Evolutionary conservation across 2,797 vertebrate species (phyloP).

Genomic region (Anableps anableps): DNA sequence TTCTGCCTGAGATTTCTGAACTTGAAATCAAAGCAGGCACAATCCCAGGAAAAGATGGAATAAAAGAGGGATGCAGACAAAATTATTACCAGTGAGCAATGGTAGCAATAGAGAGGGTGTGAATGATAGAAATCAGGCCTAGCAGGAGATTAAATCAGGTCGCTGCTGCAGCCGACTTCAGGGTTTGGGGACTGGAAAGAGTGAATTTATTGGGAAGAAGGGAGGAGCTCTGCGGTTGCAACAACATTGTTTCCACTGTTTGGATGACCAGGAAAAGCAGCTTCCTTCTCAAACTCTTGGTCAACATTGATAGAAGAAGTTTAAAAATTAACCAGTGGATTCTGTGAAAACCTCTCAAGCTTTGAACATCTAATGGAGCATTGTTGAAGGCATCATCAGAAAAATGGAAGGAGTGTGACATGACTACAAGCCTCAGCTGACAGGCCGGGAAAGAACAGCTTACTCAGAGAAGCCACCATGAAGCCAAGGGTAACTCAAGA

Average conservation of each 20-base stretch:
- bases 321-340: neutral
- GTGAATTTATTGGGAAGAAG: slow-evolving; percentile 64
- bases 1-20: slow-evolving; percentile 79
- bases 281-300: slow-evolving; percentile 58
- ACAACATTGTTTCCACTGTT: slow-evolving; percentile 79
- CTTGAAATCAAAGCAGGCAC: slow-evolving; percentile 73
- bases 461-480: neutral
- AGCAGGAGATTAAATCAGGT: slow-evolving; percentile 21
- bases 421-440: neutral
- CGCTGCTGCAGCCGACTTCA: slow-evolving; percentile 38
- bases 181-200: slow-evolving; percentile 60
- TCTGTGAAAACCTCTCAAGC: neutral
- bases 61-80: slow-evolving; percentile 10
- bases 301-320: slow-evolving; percentile 52
- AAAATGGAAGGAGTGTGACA: neutral
- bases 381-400: neutral
- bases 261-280: slow-evolving; percentile 71
- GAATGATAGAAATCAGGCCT: slow-evolving; percentile 38
- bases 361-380: neutral
- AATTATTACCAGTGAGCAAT: slow-evolving; percentile 1
- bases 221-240: slow-evolving; percentile 64
- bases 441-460: neutral
- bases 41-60: slow-evolving; percentile 67
- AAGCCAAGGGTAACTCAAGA: neutral
- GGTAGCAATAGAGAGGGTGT: slow-evolving; percentile 19